phyloP scores from a whole-genome alignment of 2,113 vertebrate genomes.

The Todiramphus chloris region DNA sequence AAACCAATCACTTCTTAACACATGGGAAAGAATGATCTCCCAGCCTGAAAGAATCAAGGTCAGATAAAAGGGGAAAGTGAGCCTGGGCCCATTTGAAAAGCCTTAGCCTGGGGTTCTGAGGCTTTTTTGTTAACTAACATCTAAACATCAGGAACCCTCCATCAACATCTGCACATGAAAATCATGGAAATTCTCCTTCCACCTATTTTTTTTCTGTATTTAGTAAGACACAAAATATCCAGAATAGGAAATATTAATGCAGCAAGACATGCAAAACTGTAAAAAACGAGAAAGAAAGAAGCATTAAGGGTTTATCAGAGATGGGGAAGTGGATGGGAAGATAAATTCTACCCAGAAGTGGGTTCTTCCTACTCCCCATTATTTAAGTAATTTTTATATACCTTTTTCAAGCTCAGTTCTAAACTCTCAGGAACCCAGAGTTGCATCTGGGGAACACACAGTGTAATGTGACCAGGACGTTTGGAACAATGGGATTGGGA shows the following conservation, averaged over 20 bases:
- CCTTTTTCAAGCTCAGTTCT: not conserved
- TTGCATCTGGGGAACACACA: not conserved
- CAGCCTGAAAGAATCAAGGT: slow-evolving; percentile 1
- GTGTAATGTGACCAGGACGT: not conserved
- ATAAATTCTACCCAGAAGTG: not conserved
- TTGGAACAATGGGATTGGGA: not conserved
- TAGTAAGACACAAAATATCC: not conserved
- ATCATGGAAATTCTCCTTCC: not conserved
- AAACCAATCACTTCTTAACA: slow-evolving; percentile 4
- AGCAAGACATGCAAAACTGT: not conserved
- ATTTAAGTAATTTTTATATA: not conserved
- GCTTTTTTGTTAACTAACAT: not conserved
- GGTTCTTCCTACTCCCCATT: accelerated
- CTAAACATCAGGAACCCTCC: not conserved
- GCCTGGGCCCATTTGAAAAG: not conserved
- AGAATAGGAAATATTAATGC: not conserved
- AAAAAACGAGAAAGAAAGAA: not conserved
- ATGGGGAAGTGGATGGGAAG: not conserved
- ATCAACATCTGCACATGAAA: not conserved
- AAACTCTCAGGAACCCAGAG: not conserved
- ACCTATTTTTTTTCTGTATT: not conserved
- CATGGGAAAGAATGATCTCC: not conserved
- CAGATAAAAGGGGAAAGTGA: not conserved
- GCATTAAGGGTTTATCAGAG: not conserved
- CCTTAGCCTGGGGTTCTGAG: not conserved